phyloP scores from a whole-genome alignment of 2,113 vertebrate species.

The Mellivora capensis region DNA sequence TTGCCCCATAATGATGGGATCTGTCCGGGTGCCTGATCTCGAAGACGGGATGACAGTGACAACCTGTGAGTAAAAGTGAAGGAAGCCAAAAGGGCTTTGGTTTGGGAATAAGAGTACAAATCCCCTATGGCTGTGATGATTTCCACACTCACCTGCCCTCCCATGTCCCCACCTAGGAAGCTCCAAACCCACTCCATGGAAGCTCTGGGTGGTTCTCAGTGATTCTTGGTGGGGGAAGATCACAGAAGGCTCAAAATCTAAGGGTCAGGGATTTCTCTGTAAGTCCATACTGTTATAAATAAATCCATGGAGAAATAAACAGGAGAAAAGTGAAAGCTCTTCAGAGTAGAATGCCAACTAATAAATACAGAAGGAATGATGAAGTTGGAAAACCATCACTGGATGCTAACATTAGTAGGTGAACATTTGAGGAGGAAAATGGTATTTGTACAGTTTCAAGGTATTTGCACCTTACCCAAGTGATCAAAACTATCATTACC shows the following conservation, averaged over 20 bases:
- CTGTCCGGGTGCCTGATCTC: background rate
- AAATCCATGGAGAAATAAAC: background rate
- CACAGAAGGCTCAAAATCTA: background rate
- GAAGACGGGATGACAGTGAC: background rate
- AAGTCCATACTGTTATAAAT: background rate
- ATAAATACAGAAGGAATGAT: background rate
- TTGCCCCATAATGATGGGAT: background rate
- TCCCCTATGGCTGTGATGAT: background rate
- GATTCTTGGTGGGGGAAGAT: background rate
- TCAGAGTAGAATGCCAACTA: background rate
- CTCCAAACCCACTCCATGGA: background rate
- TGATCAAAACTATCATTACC: background rate
- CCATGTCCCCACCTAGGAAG: background rate
- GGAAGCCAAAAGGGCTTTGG: background rate
- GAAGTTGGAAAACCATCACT: background rate
- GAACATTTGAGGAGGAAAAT: background rate
- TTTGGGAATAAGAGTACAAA: background rate
- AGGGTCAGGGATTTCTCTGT: background rate
- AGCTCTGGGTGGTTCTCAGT: background rate
- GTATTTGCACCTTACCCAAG: background rate
- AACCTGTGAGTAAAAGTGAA: background rate
- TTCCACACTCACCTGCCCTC: fast-evolving
- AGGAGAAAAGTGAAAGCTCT: background rate
- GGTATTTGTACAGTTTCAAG: background rate
- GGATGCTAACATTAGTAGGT: background rate